Percentiles rank a stretch among this genome's conserved stretches.
These are phyloP conservation scores for Saccostrea cuccullata DNA, from an alignment of 1,140 invertebrate species.

Conservation along the genomic window DNA sequence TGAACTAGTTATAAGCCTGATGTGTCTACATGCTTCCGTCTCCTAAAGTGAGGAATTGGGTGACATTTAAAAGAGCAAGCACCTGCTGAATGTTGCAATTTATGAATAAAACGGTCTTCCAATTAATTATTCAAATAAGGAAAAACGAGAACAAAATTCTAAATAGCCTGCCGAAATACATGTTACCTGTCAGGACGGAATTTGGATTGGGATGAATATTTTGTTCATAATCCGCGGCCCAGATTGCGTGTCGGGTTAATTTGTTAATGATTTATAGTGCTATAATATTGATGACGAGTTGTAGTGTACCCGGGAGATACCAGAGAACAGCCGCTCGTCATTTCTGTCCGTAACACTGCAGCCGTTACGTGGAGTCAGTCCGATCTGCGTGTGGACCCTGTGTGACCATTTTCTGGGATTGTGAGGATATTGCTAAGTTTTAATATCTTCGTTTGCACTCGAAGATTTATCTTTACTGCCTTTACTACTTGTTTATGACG, in stretches of 20 bases:
- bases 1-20: too few relatives aligned
- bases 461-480: neutral
- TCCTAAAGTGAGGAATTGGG: neutral
- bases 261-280: neutral
- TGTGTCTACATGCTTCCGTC: neutral
- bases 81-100: neutral
- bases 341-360: neutral
- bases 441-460: neutral
- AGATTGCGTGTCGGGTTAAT: neutral
- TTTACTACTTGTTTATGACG: neutral
- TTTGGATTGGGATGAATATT: neutral
- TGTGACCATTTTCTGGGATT: neutral
- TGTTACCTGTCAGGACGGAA: neutral
- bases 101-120: neutral
- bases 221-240: neutral
- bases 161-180: neutral
- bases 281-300: slow-evolving; percentile 20
- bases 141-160: neutral
- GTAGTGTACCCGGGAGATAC: slow-evolving; percentile 16
- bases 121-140: slow-evolving; percentile 32
- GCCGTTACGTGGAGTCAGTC: neutral
- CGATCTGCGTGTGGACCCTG: too few relatives aligned
- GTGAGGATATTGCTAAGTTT: neutral
- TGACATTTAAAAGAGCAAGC: neutral
- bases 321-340: neutral